phyloP scores from a whole-genome alignment of 2,113 vertebrate genomes.

The Sturnus vulgaris region DNA sequence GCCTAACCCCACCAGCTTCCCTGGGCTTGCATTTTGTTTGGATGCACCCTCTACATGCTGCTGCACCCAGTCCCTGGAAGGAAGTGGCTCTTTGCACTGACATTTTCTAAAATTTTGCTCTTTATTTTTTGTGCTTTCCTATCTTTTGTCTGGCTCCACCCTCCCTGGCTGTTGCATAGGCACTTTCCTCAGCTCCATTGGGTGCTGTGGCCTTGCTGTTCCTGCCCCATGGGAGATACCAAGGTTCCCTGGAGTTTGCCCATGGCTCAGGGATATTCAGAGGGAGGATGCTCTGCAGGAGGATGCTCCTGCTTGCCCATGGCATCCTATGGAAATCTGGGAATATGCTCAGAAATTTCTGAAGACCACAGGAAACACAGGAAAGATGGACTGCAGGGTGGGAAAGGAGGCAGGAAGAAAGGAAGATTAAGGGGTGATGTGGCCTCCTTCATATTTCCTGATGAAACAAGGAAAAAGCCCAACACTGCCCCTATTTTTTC shows the following conservation, averaged over 20 bases:
- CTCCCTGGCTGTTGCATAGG: not conserved
- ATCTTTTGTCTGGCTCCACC: not conserved
- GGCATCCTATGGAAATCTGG: not conserved
- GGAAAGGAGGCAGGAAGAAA: not conserved
- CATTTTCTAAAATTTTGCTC: not conserved
- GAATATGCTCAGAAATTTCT: not conserved
- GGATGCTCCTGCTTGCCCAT: not conserved
- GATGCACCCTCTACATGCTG: not conserved
- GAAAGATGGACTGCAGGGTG: rapidly evolving
- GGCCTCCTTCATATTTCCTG: not conserved
- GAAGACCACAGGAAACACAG: not conserved
- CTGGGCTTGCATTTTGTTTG: not conserved
- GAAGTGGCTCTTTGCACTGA: not conserved
- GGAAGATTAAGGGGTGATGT: not conserved
- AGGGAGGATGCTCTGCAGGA: not conserved
- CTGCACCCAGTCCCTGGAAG: not conserved
- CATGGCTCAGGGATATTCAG: not conserved
- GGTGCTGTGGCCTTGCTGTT: not conserved
- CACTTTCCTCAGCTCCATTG: not conserved
- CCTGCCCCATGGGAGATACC: rapidly evolving
- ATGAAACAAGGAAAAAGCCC: not conserved
- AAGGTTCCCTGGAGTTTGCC: not conserved
- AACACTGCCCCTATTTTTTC: not conserved
- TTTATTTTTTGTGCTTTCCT: not conserved
- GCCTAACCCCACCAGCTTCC: not conserved